Evolutionary conservation across 2,888 invertebrate genomes (phyloP).

Genomic region (Lepidocyrtinus sp.): DNA sequence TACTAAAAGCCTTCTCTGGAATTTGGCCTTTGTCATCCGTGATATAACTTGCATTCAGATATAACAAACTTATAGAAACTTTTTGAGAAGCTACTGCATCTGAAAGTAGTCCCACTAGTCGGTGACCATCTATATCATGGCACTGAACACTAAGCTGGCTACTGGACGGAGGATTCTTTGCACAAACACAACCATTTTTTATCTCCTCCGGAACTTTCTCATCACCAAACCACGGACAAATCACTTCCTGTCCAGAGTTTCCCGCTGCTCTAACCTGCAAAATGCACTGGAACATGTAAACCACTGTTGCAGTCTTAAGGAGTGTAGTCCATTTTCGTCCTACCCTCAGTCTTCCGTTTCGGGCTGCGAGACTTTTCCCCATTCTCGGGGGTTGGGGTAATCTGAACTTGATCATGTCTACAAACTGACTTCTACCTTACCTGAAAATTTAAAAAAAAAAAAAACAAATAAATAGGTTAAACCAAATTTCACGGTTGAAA

Average conservation of each 20-base stretch:
- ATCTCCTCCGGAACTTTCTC: constrained; percentile 77
- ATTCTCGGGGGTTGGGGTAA: no score
- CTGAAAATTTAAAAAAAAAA: background rate
- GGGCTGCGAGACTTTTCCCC: no score
- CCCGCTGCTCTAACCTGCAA: no score
- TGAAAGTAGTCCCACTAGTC: constrained; percentile 79
- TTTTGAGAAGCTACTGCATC: constrained; percentile 74
- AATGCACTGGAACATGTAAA: no score
- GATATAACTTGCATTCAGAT: constrained; percentile 90
- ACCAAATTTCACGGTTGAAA: background rate
- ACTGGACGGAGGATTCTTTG: constrained; percentile 81
- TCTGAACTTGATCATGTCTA: no score
- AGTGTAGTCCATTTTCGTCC: no score
- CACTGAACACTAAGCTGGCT: constrained; percentile 91
- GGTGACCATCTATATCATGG: constrained; percentile 87
- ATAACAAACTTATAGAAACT: constrained; percentile 87
- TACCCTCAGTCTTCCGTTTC: no score
- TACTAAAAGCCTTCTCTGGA: constrained; percentile 63
- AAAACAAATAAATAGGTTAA: background rate
- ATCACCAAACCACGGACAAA: constrained; percentile 89
- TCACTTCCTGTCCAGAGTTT: constrained; percentile 73
- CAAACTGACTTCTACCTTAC: no score
- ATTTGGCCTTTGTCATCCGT: constrained; percentile 68
- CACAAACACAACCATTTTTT: constrained; percentile 89
- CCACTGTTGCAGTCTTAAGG: no score